Evolutionary conservation across 2,888 invertebrate genomes (phyloP).

Genomic region (Lordiphosa fenestrarum): DNA sequence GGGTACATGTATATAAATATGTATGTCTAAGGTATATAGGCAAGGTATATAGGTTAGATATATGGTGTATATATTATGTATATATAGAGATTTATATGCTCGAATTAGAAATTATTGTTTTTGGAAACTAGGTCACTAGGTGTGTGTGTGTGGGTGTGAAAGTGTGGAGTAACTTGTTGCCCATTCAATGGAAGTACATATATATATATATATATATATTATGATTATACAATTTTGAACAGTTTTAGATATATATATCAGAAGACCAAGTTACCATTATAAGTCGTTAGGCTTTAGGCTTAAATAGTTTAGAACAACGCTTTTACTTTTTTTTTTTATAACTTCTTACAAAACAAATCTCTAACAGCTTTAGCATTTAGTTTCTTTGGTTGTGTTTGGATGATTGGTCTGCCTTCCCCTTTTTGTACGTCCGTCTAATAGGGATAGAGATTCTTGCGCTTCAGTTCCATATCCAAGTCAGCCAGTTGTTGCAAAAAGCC

Average conservation of each 20-base stretch:
- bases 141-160: constrained; percentile 32
- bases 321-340: constrained; percentile 8
- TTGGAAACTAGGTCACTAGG: constrained; percentile 50
- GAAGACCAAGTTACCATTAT: constrained; percentile 68
- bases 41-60: constrained; percentile 37
- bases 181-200: constrained; percentile 43
- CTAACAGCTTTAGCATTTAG: constrained; percentile 14
- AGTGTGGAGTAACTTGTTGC: constrained; percentile 45
- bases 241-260: constrained; percentile 26
- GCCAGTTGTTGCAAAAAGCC: constrained; percentile 90
- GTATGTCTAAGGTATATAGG: constrained; percentile 34
- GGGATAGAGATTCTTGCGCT: constrained; percentile 81
- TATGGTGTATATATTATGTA: too few species aligned
- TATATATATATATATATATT: too few species aligned
- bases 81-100: constrained; percentile 8
- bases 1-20: constrained; percentile 65
- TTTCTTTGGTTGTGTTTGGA: constrained; percentile 41
- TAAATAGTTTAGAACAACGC: constrained; percentile 60
- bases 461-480: constrained; percentile 84
- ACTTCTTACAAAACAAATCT: constrained; percentile 29
- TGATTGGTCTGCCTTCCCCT: constrained; percentile 6
- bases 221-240: constrained; percentile 23
- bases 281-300: constrained; percentile 61
- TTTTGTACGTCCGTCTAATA: constrained; percentile 51
- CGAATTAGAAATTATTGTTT: constrained; percentile 37